A percentile compares a stretch with the other conserved stretches of the same genome.
Conservation (phyloP, 2,797 vertebrate species). For the Allobates femoralis region DNA sequence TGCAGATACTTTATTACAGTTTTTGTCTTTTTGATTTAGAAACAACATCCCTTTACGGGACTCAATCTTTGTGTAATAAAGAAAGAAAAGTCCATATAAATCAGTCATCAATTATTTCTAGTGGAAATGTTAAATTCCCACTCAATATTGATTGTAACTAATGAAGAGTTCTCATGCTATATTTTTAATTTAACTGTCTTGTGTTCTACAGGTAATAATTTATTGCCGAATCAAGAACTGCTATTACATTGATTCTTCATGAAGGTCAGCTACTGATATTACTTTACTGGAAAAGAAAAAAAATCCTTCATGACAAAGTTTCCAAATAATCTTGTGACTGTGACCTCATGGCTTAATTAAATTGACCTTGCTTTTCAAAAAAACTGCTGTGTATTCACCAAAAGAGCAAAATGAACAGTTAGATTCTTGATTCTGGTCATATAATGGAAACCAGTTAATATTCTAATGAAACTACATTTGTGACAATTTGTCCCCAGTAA, state of each 20-base stretch:
- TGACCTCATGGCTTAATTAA: constrained; percentile 30
- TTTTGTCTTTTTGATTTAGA: background rate
- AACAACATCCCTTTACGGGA: background rate
- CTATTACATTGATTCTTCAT: constrained; percentile 15
- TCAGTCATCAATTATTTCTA: constrained; percentile 5
- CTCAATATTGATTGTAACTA: background rate
- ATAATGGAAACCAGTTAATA: background rate
- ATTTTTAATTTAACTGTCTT: background rate
- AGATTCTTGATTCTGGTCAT: background rate
- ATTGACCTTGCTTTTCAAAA: constrained; percentile 23
- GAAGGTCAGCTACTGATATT: constrained; percentile 18
- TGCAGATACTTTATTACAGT: background rate
- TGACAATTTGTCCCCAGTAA: background rate
- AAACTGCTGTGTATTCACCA: constrained; percentile 29
- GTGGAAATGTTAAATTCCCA: background rate
- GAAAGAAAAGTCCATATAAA: background rate
- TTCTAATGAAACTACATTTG: constrained; percentile 17
- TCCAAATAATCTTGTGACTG: constrained; percentile 12
- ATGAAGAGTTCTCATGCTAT: background rate
- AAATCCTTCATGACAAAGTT: background rate
- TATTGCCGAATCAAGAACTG: constrained; percentile 15
- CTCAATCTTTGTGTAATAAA: background rate
- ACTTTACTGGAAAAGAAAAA: background rate
- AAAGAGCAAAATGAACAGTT: constrained; percentile 7
- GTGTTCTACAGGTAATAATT: background rate